A percentile compares a stretch with the other conserved stretches of the same genome.
These are phyloP conservation scores for Meandrina meandrites DNA, from an alignment of 92 coral and sea anemone species.

Conservation along the genomic window DNA sequence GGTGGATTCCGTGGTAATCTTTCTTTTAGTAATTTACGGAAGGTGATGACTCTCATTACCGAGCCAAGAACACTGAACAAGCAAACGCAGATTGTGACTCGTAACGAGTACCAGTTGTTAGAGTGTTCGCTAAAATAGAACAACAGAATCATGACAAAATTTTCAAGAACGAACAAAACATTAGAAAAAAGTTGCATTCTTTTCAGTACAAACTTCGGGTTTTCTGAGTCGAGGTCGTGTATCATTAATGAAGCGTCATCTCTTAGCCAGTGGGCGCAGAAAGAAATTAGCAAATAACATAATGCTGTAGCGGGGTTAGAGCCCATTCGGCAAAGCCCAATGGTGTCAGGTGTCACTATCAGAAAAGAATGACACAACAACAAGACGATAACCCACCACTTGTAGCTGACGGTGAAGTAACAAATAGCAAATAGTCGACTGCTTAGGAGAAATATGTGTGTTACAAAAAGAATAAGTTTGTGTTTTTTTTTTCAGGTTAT, in stretches of 20 bases:
- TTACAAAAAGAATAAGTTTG: not conserved
- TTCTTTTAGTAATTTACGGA: too few relatives aligned
- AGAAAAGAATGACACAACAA: slow-evolving; percentile 10
- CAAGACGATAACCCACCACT: slow-evolving; percentile 35
- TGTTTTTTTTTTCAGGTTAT: not conserved
- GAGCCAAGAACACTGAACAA: slow-evolving; percentile 15
- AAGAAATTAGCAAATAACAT: not conserved
- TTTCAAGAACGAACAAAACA: not conserved
- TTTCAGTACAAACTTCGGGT: too few relatives aligned
- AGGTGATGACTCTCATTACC: not conserved
- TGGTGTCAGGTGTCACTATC: not conserved
- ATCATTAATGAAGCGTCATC: not conserved
- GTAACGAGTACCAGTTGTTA: slow-evolving; percentile 24
- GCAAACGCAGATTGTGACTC: slow-evolving; percentile 36
- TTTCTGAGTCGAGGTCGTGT: accelerated
- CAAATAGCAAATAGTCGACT: slow-evolving; percentile 36
- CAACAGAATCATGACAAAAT: too few relatives aligned
- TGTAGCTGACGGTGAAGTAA: slow-evolving; percentile 18
- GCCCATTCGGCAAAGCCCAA: not conserved
- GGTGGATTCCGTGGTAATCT: too few relatives aligned
- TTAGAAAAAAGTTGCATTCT: not conserved
- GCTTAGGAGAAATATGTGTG: slow-evolving; percentile 2
- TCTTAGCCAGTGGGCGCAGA: not conserved
- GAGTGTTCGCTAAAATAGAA: too few relatives aligned
- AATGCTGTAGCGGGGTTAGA: not conserved